A percentile compares a stretch with the other conserved stretches of the same genome.
Conservation (phyloP, 1,140 invertebrate species). For the Druon quercuslanigerum region DNA sequence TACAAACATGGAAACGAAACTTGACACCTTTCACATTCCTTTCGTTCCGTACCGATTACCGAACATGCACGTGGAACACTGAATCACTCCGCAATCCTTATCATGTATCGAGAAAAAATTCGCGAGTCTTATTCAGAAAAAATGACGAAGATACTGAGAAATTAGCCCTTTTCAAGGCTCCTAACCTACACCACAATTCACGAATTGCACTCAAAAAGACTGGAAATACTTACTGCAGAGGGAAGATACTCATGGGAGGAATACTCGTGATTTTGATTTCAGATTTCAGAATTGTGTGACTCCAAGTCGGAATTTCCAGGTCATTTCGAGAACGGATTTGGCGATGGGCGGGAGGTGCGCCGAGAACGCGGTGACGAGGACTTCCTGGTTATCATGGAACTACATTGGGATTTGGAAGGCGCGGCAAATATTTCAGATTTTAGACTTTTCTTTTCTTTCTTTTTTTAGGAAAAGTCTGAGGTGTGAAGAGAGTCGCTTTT, state of each 20-base stretch:
- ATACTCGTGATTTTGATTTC: not conserved
- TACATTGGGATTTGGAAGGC: not conserved
- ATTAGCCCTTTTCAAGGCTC: not conserved
- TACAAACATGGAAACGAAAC: slow-evolving; percentile 38
- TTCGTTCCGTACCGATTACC: not conserved
- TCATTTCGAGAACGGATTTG: not conserved
- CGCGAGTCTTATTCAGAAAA: not conserved
- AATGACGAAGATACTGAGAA: not conserved
- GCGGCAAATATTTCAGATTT: not conserved
- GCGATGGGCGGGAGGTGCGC: not conserved
- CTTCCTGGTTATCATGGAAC: slow-evolving; percentile 1
- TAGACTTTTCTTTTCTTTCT: not conserved
- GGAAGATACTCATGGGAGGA: not conserved
- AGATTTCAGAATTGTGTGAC: not conserved
- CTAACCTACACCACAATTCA: slow-evolving; percentile 16
- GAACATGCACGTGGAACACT: slow-evolving; percentile 36
- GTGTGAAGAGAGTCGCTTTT: slow-evolving; percentile 18
- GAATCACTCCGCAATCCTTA: not conserved
- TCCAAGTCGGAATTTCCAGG: not conserved
- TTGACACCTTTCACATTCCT: slow-evolving; percentile 45
- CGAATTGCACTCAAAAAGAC: not conserved
- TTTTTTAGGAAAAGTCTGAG: not conserved
- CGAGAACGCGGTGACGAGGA: not conserved
- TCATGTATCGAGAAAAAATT: no score
- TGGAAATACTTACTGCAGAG: slow-evolving; percentile 2